Base-by-base conservation (phyloP, 1,140 invertebrate species). In the Bombus sibiricus region DNA sequence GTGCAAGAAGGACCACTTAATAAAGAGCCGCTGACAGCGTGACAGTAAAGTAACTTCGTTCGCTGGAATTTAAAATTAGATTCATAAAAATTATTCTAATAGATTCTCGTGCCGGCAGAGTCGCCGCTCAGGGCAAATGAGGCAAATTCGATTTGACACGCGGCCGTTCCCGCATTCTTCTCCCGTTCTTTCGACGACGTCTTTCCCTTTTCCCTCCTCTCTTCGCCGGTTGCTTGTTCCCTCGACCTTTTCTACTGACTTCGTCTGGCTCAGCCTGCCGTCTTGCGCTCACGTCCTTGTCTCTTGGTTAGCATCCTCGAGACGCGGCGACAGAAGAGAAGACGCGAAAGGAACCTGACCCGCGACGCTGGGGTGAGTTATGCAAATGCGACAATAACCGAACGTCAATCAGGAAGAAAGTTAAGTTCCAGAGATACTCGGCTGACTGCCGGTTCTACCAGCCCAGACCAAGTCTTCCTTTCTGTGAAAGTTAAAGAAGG, bases 21-120 rank as follows among this genome's bases (percentile, higher is more conserved):
- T 93, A 93, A 93, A 93, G 90, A 92, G 90, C 89, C 90, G 88
- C 88, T 91, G 92, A 93, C 92, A 93, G 92, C 89, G 92, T 93
- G 92, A 93, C 93, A 92, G 93, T 91, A 89, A 91, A 91, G 92
- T 93, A 93, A 93, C 93, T 92, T 93, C 92, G 92, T 93, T 93
- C 91, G 72, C 88, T 91, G 92, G 93, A 95, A 94, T 95, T 94
- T 94, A 93, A 95, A 95, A 95, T 95, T 94, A 93, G 93, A 95
- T 95, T 95, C 92, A 94, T 95, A 95, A 95, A 95, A 95, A 95
- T 95, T 95, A 95, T 95, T 95, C 93, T 95, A 95, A 95, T 95
- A 94, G 93, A 94, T 95, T 95, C 94, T 86, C 89, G 86, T 85
- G 92, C 88, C 91, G 78, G 81, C 72, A 47, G 87, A 90, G 86